Base-by-base conservation (phyloP, 2,888 invertebrate species). In the Entomobrya multifasciata region DNA sequence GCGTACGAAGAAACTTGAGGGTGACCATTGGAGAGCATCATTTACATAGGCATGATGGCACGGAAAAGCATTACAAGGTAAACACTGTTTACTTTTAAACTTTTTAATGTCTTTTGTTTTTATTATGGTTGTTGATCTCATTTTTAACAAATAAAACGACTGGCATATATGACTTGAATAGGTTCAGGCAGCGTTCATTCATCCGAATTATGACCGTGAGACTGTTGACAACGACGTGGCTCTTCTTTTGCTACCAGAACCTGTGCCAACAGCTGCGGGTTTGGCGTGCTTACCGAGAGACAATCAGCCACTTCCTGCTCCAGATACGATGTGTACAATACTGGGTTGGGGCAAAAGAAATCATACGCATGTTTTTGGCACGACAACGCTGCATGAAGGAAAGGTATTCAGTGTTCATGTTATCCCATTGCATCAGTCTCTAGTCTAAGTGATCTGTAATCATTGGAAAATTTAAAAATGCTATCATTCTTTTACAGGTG, bases 201-300 rank as follows among this genome's bases (percentile, higher is more conserved):
- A 98, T 93, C 97, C 97, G 0, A 94, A 95, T 87, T 98, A 97
- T 92, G 96, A 98, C 92, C 95, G 95, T 78, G 95, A 96, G 89
- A 98, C 97, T 0, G 97, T 98, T 47, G 96, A 98, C 92, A 97
- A 97, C 92, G 98, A 98, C 92, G 96, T 98, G 76, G 98, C 98
- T 1, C 93, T 98, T 91, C 93, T 98, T 83, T 95, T 96, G 90
- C 93, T 96, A 76, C 94, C 94, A 15, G 93, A 91, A 36, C 92
- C 93, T 22, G 92, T 93, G 1, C 90, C 90, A 70, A 82, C 47
- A 76, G 88, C 89, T 91, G 91, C 92, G 92, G 95, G 95, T 0
- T 94, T 95, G 85, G 97, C 97, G 10, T 98, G 98, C 92, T 93
- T 98, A 78, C 98, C 98, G 0, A 93, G 93, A n/a, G 94, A 95